A percentile compares a stretch with the other conserved stretches of the same genome.
phyloP scores from a whole-genome alignment of 1,140 invertebrate genomes.

The Drosophila bifasciata region DNA sequence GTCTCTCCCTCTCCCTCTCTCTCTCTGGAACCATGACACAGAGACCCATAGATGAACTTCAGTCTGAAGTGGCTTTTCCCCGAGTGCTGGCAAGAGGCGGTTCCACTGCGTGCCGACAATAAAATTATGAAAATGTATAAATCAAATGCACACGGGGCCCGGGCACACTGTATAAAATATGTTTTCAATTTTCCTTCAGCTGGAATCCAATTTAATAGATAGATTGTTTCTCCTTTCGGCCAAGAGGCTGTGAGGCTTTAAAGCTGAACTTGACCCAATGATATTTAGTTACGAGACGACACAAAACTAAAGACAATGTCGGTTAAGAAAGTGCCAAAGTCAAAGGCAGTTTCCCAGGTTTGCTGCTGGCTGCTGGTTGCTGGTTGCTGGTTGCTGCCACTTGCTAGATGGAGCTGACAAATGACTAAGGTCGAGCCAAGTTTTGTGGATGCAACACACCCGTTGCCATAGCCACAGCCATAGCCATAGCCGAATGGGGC shows the following conservation, averaged over 20 bases:
- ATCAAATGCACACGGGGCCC: constrained; percentile 46
- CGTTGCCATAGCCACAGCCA: constrained; percentile 9
- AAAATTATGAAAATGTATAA: constrained; percentile 76
- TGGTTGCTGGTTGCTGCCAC: constrained; percentile 33
- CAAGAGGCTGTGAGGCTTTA: constrained; percentile 1
- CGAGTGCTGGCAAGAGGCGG: constrained; percentile 65
- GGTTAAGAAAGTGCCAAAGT: constrained; percentile 65
- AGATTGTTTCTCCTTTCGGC: constrained; percentile 69
- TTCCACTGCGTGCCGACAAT: constrained; percentile 64
- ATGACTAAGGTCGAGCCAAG: constrained; percentile 74
- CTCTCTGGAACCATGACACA: constrained; percentile 37
- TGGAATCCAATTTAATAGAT: constrained; percentile 54
- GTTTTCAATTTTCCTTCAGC: constrained; percentile 61
- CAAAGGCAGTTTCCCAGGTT: constrained; percentile 40
- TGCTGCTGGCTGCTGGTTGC: constrained; percentile 8
- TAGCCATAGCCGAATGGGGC: constrained; percentile 53
- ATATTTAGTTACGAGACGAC: constrained; percentile 68
- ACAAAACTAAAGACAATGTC: constrained; percentile 34
- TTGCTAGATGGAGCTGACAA: constrained; percentile 70
- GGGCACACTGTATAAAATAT: constrained; percentile 57
- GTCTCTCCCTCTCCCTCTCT: not conserved
- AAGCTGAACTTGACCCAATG: constrained; percentile 78
- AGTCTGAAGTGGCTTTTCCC: constrained; percentile 1
- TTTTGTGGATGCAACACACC: constrained; percentile 51
- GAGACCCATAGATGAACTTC: constrained; percentile 36